Evolutionary conservation across 2,113 vertebrate species (phyloP).

Genomic region (Arizona elegans): DNA sequence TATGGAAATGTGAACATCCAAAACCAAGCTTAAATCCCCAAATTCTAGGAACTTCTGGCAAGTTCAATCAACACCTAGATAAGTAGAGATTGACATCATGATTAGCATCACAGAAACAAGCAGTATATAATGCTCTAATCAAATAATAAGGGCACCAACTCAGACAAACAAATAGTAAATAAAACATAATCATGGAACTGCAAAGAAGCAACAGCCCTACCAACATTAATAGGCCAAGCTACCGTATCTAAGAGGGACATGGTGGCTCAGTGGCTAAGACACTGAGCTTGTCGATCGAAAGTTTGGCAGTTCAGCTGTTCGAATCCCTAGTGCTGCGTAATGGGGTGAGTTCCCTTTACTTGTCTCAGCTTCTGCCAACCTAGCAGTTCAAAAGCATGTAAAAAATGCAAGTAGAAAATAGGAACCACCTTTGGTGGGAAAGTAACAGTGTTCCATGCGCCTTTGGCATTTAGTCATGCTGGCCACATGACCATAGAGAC

Average conservation of each 20-base stretch:
- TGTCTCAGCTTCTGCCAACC: too few relatives aligned
- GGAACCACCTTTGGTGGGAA: too few relatives aligned
- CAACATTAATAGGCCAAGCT: neutral
- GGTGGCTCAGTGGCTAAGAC: too few relatives aligned
- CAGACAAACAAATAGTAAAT: neutral
- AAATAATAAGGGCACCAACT: neutral
- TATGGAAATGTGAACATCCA: neutral
- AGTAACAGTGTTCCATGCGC: too few relatives aligned
- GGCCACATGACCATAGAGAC: too few relatives aligned
- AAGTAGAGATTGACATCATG: neutral
- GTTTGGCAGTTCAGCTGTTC: too few relatives aligned
- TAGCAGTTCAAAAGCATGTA: too few relatives aligned
- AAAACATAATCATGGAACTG: neutral
- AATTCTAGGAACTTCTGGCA: neutral
- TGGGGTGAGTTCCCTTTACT: too few relatives aligned
- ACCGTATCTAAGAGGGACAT: neutral
- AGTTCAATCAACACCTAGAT: neutral
- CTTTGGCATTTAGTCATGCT: too few relatives aligned
- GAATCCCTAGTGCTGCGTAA: too few relatives aligned
- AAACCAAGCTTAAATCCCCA: neutral
- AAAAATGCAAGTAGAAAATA: too few relatives aligned
- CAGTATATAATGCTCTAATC: neutral
- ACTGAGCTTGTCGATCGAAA: too few relatives aligned
- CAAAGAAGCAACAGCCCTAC: neutral
- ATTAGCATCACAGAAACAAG: neutral